Evolutionary conservation across 2,113 vertebrate genomes (phyloP), one percentile per base, ranked within the genome.

Genomic region (Pollachius pollachius): DNA sequence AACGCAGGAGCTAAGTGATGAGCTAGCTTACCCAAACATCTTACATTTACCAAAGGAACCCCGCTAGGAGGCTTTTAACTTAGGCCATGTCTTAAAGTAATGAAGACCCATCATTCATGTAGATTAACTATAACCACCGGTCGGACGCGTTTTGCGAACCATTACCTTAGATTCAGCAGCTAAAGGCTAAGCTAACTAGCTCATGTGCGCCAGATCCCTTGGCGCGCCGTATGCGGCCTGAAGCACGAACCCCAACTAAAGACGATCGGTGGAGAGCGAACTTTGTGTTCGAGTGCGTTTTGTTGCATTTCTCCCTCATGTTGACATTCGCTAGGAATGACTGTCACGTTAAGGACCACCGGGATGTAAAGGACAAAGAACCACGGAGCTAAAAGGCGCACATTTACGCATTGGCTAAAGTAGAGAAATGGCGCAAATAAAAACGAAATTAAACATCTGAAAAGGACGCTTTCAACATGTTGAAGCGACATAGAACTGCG

Each of bases 381-480:
- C 84, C 80, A 75, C 83, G 80, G 78, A 73, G 81, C 85, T 82
- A 83, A 86, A 85, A 88, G 88, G 82, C 92, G 89, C 88, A 90
- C 89, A 89, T 87, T 89, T 89, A 84, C 89, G 86, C 88, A 78
- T 77, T 79, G 67, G 83, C 81, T 78, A 84, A 89, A 91, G 82
- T 87, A 88, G 84, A 84, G 84, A 89, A 90, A 90, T 89, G 85
- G 88, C 88, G 86, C 89, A 87, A 90, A 90, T 63, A 77, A 77
- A 72, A 78, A 76, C 78, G 86, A 85, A 88, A 74, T 62, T 69
- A 66, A 66, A 64, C 69, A 67, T 52, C 11, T 60, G 67, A 79
- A 65, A 54, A 69, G 69, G 66, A 62, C 21, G 70, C 74, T 77
- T 68, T 17, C 1, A 25, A 15, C 27, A 21, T 25, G 8, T 65